These are phyloP conservation scores for Galaxea fascicularis DNA, from an alignment of 92 coral and sea anemone genomes.

Conservation along the genomic window DNA sequence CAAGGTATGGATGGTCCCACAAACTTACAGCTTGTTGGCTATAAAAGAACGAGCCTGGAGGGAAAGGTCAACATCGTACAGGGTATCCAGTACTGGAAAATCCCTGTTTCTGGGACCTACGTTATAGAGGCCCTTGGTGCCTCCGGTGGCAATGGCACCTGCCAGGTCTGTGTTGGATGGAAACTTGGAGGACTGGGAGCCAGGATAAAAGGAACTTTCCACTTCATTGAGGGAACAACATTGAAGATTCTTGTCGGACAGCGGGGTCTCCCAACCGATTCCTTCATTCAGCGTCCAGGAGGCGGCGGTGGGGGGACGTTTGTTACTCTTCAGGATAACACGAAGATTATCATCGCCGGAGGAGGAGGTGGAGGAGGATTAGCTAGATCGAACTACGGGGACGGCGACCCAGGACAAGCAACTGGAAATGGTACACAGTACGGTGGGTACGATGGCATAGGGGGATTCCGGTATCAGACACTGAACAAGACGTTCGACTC, in stretches of 20 bases:
- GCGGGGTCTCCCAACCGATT: conserved; percentile 42
- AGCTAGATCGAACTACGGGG: conserved; percentile 26
- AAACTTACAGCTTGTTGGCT: conserved; percentile 43
- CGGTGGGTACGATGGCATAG: conserved; percentile 64
- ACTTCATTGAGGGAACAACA: conserved; percentile 47
- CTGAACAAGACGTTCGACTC: conserved; percentile 21
- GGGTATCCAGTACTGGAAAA: conserved; percentile 80
- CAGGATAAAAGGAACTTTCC: conserved; percentile 71
- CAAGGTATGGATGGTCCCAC: conserved; percentile 72
- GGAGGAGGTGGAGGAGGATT: conserved; percentile 92
- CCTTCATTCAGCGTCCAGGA: conserved; percentile 58
- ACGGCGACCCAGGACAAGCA: conserved; percentile 87
- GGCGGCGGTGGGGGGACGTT: conserved; percentile 92
- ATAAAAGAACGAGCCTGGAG: conserved; percentile 70
- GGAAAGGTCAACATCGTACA: conserved; percentile 65
- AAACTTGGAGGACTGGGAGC: conserved; percentile 84
- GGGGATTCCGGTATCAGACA: conserved; percentile 61
- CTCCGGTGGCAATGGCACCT: conserved; percentile 81
- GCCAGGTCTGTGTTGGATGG: conserved; percentile 21
- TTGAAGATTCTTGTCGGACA: conserved; percentile 85
- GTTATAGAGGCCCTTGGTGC: conserved; percentile 81
- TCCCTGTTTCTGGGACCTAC: conserved; percentile 77
- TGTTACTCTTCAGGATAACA: conserved; percentile 68
- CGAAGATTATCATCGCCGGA: conserved; percentile 79
- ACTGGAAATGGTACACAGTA: conserved; percentile 68